phyloP scores from a whole-genome alignment of 2,888 invertebrate genomes.

The Clitarchus hookeri region DNA sequence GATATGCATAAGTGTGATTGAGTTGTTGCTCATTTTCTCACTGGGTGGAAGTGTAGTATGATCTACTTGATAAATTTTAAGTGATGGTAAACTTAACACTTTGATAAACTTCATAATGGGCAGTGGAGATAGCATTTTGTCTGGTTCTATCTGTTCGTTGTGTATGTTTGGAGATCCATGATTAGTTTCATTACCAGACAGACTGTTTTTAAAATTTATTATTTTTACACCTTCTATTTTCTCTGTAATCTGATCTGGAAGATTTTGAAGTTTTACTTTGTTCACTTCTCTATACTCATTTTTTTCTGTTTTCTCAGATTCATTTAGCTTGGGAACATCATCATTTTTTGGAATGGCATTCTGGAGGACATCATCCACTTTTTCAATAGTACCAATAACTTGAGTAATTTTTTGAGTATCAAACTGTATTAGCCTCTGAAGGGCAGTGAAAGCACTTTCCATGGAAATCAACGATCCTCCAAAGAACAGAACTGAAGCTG shows the following conservation, averaged over 20 bases:
- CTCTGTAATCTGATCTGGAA: neutral
- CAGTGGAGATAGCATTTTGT: neutral
- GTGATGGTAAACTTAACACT: neutral
- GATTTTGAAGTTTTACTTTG: neutral
- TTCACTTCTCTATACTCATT: neutral
- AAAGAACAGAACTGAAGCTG: constrained; percentile 31
- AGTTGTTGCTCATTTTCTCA: neutral
- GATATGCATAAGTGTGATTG: neutral
- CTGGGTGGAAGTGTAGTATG: neutral
- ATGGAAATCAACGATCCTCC: constrained; percentile 29
- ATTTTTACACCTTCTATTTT: neutral
- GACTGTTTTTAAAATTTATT: neutral
- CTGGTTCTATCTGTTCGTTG: neutral
- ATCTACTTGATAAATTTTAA: neutral
- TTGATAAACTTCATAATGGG: neutral
- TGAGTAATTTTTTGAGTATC: neutral
- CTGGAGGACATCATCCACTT: neutral
- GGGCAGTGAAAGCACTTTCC: neutral
- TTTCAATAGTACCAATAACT: neutral
- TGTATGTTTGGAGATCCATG: neutral
- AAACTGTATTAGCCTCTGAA: neutral
- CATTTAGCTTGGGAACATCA: neutral
- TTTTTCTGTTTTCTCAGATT: neutral
- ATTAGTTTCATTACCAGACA: neutral
- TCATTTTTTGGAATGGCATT: neutral